These are phyloP conservation scores for Dicrostonyx torquatus DNA, from an alignment of 2,797 vertebrate genomes.

Conservation along the genomic window DNA sequence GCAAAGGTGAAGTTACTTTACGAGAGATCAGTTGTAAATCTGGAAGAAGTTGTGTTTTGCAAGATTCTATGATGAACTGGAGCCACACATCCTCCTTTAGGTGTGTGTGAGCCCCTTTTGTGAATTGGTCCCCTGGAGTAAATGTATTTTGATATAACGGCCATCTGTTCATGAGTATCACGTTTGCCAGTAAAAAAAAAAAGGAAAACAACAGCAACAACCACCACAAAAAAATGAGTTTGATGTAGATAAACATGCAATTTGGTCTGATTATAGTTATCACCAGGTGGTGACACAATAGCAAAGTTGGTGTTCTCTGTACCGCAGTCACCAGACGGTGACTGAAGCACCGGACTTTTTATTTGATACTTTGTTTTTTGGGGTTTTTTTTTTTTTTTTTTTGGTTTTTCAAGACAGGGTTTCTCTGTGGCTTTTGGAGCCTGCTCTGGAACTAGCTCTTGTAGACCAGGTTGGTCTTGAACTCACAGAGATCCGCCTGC, in stretches of 20 bases:
- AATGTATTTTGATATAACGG: constrained; percentile 85
- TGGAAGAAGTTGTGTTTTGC: constrained; percentile 71
- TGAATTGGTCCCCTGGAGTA: constrained; percentile 83
- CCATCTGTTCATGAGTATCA: constrained; percentile 86
- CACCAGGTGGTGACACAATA: constrained; percentile 79
- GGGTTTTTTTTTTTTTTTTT: too few species aligned
- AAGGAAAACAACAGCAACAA: constrained; percentile 23
- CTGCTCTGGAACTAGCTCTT: too few species aligned
- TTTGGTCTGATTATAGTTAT: constrained; percentile 80
- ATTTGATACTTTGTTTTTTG: constrained; percentile 66
- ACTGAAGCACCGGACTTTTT: constrained; percentile 29
- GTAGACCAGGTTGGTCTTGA: too few species aligned
- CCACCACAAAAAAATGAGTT: constrained; percentile 48
- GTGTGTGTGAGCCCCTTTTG: constrained; percentile 81
- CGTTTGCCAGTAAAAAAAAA: constrained; percentile 78
- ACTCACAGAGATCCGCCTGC: too few species aligned
- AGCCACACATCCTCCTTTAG: constrained; percentile 82
- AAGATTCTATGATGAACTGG: constrained; percentile 64
- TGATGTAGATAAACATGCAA: constrained; percentile 79
- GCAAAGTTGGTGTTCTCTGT: constrained; percentile 72
- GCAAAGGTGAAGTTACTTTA: constrained; percentile 63
- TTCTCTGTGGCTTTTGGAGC: too few species aligned
- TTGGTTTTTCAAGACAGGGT: too few species aligned
- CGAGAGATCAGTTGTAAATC: constrained; percentile 71
- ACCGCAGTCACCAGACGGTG: constrained; percentile 59